Percentiles rank a stretch among this genome's conserved stretches.
phyloP scores from a whole-genome alignment of 2,113 vertebrate genomes.

The Myiagra hebetior region DNA sequence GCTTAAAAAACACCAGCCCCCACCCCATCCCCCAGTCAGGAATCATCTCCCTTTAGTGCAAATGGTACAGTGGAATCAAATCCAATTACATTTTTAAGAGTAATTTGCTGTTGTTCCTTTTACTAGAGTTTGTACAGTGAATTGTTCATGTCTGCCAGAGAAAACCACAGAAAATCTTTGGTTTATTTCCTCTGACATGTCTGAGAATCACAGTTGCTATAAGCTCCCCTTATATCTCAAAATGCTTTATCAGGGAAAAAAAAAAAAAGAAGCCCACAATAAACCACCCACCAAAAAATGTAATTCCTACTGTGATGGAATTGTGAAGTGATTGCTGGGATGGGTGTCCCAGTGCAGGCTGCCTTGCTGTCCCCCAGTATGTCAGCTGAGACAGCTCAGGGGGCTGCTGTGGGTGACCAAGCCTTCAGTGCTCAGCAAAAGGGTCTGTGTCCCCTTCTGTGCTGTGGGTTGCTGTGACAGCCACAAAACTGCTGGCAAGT shows the following conservation, averaged over 20 bases:
- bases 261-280: too few species aligned
- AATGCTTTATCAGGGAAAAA: not conserved
- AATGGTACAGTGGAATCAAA: not conserved
- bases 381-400: rapidly evolving
- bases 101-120: not conserved
- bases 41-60: not conserved
- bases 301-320: not conserved
- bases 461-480: not conserved
- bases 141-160: not conserved
- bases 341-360: not conserved
- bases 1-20: not conserved
- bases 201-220: not conserved
- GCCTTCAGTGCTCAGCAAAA: not conserved
- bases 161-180: not conserved
- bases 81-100: not conserved
- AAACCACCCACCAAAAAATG: rapidly evolving
- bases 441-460: not conserved
- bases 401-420: not conserved
- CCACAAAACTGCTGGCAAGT: not conserved
- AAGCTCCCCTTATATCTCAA: not conserved
- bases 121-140: not conserved
- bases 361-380: not conserved
- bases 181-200: not conserved
- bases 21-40: too few species aligned
- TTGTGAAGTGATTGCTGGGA: not conserved